Base-by-base conservation (phyloP, 1,140 invertebrate species). In the Mamestra configurata region DNA sequence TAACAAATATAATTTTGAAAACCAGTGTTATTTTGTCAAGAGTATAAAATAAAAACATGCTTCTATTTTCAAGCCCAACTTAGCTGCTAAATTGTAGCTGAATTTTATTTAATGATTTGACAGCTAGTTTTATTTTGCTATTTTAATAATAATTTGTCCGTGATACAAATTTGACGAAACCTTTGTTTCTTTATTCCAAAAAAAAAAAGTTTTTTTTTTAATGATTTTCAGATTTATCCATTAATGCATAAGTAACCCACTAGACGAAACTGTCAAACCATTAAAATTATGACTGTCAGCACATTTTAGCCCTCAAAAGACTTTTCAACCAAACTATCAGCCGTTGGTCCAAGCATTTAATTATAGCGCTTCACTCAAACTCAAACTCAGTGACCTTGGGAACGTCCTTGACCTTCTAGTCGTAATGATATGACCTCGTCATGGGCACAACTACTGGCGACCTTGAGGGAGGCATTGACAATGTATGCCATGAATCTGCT, bases 401-500 rank as follows among this genome's bases (percentile, higher is more conserved):
- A 57, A 61, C 13, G 43, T 57, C 46, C 31, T 46, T 84, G 78
- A 84, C 80, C 87, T 83, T 84, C 75, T 82, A 46, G 43, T 46
- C 43, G 43, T 46, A 79, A 79, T 78, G 80, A 79, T 80, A 82
- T 35, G 81, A 79, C 70, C 85, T 88, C 82, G 64, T 68, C 81
- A 84, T 87, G 79, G 89, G 90, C 61, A 94, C 86, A 68, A 93
- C 82, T 57, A 92, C 84, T 51, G 91, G 90, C 53, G 91, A 94
- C 84, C 94, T 90, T 84, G 93, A 91, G 4, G 92, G 92, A 79
- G 95, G 94, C 94, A 95, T 95, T 66, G 93, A 93, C 82, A 95
- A 89, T 51, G 92, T 95, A 81, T 95, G 91, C 95, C 95, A 95
- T 82, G 95, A 95, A 77, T 94, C 95, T 89, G 94, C 92, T 91